These are phyloP conservation scores for Pelobates fuscus DNA, from an alignment of 2,113 vertebrate genomes.

Conservation along the genomic window DNA sequence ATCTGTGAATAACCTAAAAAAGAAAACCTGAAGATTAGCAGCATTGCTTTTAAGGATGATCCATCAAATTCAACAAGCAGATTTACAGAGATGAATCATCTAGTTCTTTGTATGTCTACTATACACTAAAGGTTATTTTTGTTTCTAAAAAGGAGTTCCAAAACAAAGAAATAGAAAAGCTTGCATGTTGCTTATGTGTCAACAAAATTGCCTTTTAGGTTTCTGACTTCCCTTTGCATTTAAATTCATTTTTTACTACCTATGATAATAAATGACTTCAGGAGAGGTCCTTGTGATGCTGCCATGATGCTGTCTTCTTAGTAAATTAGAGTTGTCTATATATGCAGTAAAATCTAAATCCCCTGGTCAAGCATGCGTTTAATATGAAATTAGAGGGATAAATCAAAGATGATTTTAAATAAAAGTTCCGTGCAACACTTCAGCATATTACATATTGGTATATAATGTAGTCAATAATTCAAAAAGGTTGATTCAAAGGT, in stretches of 20 bases:
- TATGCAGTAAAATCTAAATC: constrained; percentile 50
- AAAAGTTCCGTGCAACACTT: constrained; percentile 36
- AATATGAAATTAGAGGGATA: constrained; percentile 48
- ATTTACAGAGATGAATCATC: constrained; percentile 99
- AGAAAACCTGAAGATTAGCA: constrained; percentile 99
- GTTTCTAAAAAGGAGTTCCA: constrained; percentile 66
- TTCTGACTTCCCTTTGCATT: constrained; percentile 5
- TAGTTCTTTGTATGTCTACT: constrained; percentile 81
- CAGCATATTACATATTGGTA: constrained; percentile 26
- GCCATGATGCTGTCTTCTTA: constrained; percentile 49
- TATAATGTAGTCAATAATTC: constrained; percentile 42
- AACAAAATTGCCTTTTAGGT: constrained; percentile 42
- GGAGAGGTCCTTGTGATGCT: constrained; percentile 46
- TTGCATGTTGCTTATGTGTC: constrained; percentile 48
- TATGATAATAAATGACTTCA: constrained; percentile 41
- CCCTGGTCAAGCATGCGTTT: constrained; percentile 47
- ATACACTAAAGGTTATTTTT: constrained; percentile 82
- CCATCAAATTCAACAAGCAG: constrained; percentile 99
- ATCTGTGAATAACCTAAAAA: constrained; percentile 99
- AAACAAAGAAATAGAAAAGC: constrained; percentile 62
- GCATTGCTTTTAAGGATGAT: constrained; percentile 99
- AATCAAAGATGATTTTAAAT: constrained; percentile 49
- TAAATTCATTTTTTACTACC: constrained; percentile 24
- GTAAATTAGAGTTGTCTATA: constrained; percentile 49
- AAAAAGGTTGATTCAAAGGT: constrained; percentile 46